These are phyloP conservation scores for Anguilla marmorata DNA, from an alignment of 2,797 vertebrate species.

Conservation along the genomic window DNA sequence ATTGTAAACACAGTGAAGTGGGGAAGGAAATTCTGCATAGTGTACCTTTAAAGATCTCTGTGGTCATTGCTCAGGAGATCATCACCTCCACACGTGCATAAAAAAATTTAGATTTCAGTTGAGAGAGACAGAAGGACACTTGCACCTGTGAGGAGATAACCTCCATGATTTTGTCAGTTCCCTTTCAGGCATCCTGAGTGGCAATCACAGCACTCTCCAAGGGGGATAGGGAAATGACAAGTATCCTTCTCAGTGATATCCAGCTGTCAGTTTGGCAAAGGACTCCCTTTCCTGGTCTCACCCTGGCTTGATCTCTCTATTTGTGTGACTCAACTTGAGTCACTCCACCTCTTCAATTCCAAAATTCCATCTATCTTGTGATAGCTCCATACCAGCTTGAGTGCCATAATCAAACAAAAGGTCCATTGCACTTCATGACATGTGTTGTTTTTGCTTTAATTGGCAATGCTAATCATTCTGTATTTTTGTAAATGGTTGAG, in stretches of 20 bases:
- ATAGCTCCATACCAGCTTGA: not conserved
- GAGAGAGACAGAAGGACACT: not conserved
- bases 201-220: constrained; percentile 46
- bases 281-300: not conserved
- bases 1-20: no score
- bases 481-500: not conserved
- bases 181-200: constrained; percentile 48
- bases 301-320: not conserved
- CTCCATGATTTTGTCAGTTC: constrained; percentile 57
- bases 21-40: no score
- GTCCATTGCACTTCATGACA: not conserved
- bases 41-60: constrained; percentile 47
- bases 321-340: not conserved
- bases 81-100: constrained; percentile 27
- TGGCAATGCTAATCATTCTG: not conserved
- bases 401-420: not conserved
- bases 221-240: not conserved
- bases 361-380: not conserved
- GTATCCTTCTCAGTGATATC: constrained; percentile 19
- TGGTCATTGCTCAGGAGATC: not conserved
- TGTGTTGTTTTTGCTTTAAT: not conserved
- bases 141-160: constrained; percentile 45
- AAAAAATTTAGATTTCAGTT: not conserved
- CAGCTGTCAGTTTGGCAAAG: not conserved
- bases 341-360: not conserved